phyloP scores from a whole-genome alignment of 2,888 invertebrate genomes.

The Abrostola tripartita region DNA sequence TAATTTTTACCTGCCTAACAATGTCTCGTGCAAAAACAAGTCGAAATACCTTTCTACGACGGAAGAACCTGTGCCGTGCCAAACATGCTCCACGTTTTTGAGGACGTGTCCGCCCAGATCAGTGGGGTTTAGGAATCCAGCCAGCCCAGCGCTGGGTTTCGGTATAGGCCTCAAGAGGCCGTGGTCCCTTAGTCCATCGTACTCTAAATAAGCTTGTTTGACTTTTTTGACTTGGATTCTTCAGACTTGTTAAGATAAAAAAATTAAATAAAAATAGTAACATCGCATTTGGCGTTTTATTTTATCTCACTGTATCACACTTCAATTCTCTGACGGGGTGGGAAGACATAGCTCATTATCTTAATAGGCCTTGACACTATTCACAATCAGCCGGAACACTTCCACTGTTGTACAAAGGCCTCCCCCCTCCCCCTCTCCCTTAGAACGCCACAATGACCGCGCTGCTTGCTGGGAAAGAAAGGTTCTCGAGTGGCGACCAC shows the following conservation, averaged over 20 bases:
- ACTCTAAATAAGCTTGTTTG: slow-evolving; percentile 5
- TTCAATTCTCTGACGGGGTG: too few relatives aligned
- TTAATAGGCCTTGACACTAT: too few relatives aligned
- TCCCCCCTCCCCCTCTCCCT: too few relatives aligned
- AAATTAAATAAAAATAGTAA: slow-evolving; percentile 29
- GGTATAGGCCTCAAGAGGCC: background rate
- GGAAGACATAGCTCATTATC: too few relatives aligned
- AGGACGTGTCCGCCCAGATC: background rate
- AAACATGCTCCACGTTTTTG: background rate
- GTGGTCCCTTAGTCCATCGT: background rate
- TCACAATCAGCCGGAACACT: too few relatives aligned
- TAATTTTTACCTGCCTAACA: too few relatives aligned
- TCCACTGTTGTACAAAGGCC: too few relatives aligned
- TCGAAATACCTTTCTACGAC: background rate
- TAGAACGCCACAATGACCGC: too few relatives aligned
- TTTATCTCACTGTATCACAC: background rate
- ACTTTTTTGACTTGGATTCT: slow-evolving; percentile 4
- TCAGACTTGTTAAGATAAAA: slow-evolving; percentile 13
- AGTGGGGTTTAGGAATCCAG: background rate
- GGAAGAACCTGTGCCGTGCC: background rate
- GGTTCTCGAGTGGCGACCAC: too few relatives aligned
- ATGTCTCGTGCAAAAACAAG: background rate
- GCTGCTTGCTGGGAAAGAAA: too few relatives aligned
- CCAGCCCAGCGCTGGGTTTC: background rate
- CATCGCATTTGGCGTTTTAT: background rate